Percentiles rank a stretch among this genome's conserved stretches.
phyloP scores from a whole-genome alignment of 2,113 vertebrate genomes.

The Burhinus bistriatus region DNA sequence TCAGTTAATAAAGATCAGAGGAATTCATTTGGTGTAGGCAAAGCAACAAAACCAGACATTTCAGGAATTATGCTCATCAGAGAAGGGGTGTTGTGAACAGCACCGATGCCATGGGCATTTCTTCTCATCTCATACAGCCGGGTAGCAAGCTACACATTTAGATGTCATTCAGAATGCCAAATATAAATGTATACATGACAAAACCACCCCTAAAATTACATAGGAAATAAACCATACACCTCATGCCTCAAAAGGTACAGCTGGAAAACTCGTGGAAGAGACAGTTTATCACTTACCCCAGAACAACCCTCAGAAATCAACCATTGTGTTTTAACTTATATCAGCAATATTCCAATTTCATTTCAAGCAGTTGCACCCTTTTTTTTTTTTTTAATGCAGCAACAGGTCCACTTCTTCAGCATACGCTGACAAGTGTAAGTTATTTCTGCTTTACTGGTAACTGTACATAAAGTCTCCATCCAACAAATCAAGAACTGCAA shows the following conservation, averaged over 20 bases:
- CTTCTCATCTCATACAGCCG: background rate
- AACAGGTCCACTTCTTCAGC: background rate
- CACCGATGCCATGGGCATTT: accelerated
- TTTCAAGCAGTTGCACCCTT: background rate
- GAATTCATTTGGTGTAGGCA: background rate
- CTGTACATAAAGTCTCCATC: accelerated
- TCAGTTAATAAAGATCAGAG: background rate
- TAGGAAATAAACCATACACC: background rate
- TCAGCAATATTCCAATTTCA: background rate
- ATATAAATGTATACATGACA: background rate
- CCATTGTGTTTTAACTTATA: background rate
- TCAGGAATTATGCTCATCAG: background rate
- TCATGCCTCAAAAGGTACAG: background rate
- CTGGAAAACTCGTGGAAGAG: background rate
- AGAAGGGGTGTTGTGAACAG: background rate
- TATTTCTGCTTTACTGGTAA: accelerated
- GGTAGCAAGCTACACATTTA: background rate
- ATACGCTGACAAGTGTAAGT: background rate
- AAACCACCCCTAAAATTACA: background rate
- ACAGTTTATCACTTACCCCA: background rate
- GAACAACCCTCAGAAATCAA: background rate
- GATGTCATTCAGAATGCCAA: background rate
- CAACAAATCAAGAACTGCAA: background rate
- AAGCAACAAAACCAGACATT: background rate
- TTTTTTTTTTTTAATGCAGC: background rate